Percentiles rank a stretch among this genome's conserved stretches.
These are phyloP conservation scores for Lutjanus campechanus DNA, from an alignment of 2,797 vertebrate species.

Conservation along the genomic window DNA sequence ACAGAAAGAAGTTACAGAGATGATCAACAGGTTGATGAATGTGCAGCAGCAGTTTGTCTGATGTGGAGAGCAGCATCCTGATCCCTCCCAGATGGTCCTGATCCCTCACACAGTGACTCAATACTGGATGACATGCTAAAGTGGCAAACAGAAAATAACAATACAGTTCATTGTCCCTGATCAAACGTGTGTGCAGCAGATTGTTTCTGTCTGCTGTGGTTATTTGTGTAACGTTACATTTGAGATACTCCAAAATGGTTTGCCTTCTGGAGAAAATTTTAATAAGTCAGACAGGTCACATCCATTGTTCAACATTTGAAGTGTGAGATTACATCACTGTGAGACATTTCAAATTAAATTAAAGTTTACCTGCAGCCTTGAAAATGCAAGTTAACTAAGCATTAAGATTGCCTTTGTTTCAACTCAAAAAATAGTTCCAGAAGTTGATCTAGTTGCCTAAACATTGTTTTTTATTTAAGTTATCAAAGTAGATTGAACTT, in stretches of 20 bases:
- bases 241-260: constrained; percentile 9
- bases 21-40: constrained; percentile 40
- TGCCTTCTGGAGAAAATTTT: constrained; percentile 1
- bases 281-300: neutral
- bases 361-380: too few relatives aligned
- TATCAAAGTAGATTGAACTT: too few relatives aligned
- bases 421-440: too few relatives aligned
- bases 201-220: constrained; percentile 23
- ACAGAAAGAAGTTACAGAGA: neutral
- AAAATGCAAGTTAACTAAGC: too few relatives aligned
- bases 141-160: constrained; percentile 38
- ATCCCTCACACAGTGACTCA: constrained; percentile 39
- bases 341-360: too few relatives aligned
- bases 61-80: constrained; percentile 20
- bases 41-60: constrained; percentile 15
- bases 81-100: constrained; percentile 28
- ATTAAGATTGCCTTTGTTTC: too few relatives aligned
- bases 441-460: too few relatives aligned
- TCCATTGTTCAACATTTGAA: constrained; percentile 17
- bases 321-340: neutral
- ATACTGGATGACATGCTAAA: constrained; percentile 3
- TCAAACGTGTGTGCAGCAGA: constrained; percentile 21
- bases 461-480: too few relatives aligned
- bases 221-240: constrained; percentile 15
- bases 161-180: constrained; percentile 31